phyloP scores from a whole-genome alignment of 2,888 invertebrate species.

The Melinaea marsaeus region DNA sequence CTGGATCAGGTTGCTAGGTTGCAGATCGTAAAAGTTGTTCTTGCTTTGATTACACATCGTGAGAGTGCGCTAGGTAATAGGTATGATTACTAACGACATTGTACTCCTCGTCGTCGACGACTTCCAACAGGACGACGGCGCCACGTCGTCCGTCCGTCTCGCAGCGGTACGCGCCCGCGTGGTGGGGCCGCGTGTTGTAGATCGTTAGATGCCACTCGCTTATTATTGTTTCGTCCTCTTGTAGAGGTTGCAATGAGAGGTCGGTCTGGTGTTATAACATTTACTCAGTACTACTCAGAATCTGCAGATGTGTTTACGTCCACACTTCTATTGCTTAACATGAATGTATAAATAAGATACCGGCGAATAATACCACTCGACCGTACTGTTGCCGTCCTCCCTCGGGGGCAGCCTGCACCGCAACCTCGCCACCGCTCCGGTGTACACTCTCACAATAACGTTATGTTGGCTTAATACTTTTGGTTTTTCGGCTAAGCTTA shows the following conservation, averaged over 20 bases:
- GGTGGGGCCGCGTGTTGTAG: conserved; percentile 64
- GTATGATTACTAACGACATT: conserved; percentile 43
- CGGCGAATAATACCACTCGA: conserved; percentile 8
- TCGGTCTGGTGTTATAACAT: conserved; percentile 6
- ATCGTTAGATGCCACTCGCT: conserved; percentile 70
- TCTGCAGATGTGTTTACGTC: too few relatives aligned
- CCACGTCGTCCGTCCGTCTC: conserved; percentile 51
- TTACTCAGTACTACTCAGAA: too few relatives aligned
- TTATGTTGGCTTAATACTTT: not conserved
- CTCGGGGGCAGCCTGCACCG: conserved; percentile 4
- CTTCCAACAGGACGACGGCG: conserved; percentile 70
- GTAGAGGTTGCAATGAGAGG: conserved; percentile 33
- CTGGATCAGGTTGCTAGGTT: too few relatives aligned
- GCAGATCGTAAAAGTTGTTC: too few relatives aligned
- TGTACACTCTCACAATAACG: conserved; percentile 9
- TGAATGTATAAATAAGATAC: not conserved
- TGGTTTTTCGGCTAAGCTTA: too few relatives aligned
- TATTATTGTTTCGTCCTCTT: conserved; percentile 42
- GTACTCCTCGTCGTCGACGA: conserved; percentile 62
- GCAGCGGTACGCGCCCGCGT: conserved; percentile 79
- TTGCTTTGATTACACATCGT: too few relatives aligned
- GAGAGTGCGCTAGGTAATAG: not conserved
- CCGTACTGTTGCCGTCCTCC: not conserved
- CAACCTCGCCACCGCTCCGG: conserved; percentile 9
- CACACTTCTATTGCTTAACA: not conserved